Evolutionary conservation across 2,113 vertebrate genomes (phyloP).

Genomic region (Daubentonia madagascariensis): DNA sequence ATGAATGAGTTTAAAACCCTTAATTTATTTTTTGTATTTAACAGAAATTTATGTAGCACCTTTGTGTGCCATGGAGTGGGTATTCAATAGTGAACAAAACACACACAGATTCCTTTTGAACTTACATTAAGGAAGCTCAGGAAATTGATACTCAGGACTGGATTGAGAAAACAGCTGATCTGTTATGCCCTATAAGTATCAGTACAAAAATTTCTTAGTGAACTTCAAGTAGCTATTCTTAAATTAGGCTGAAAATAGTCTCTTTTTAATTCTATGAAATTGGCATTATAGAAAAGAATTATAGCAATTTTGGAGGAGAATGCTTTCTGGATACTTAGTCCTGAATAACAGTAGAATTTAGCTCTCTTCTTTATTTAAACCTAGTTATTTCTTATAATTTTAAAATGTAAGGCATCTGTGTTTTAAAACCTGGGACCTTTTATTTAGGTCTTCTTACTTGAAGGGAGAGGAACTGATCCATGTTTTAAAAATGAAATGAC

Average conservation of each 20-base stretch:
- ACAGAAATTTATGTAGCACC: not conserved
- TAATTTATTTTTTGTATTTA: not conserved
- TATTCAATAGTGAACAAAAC: not conserved
- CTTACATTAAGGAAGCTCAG: not conserved
- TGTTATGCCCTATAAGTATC: not conserved
- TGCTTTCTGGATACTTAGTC: not conserved
- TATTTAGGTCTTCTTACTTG: not conserved
- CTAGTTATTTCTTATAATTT: constrained; percentile 1
- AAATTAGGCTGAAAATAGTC: not conserved
- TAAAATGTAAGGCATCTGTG: not conserved
- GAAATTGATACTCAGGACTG: not conserved
- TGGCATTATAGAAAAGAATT: not conserved
- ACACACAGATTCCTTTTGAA: not conserved
- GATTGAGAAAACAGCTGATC: not conserved
- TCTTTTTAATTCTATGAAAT: not conserved
- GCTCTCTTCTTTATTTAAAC: not conserved
- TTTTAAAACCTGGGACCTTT: not conserved
- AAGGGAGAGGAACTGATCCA: not conserved
- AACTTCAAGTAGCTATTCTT: not conserved
- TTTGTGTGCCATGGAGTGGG: not conserved
- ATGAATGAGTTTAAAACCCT: not conserved
- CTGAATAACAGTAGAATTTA: not conserved
- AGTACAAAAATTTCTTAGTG: not conserved
- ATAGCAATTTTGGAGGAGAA: not conserved
- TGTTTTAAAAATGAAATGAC: not conserved